These are phyloP conservation scores for Cherax quadricarinatus DNA, from an alignment of 1,140 invertebrate species.

Conservation along the genomic window DNA sequence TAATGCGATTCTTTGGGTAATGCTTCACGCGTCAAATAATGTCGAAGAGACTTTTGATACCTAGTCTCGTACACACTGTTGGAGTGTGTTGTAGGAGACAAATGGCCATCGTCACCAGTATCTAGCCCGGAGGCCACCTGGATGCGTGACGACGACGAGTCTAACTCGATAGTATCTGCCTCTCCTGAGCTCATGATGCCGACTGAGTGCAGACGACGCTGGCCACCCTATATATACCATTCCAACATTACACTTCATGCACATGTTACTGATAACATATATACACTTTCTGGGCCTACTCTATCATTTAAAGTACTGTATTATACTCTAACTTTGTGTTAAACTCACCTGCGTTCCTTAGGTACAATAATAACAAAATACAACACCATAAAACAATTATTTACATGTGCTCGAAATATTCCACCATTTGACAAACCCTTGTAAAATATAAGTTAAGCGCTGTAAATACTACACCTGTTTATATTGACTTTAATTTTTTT, in stretches of 20 bases:
- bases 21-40: conserved; percentile 74
- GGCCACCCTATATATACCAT: conserved; percentile 22
- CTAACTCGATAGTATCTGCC: conserved; percentile 52
- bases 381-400: no score
- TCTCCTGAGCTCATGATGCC: conserved; percentile 36
- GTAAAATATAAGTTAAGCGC: no score
- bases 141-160: conserved; percentile 37
- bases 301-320: background rate
- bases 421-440: no score
- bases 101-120: conserved; percentile 26
- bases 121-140: conserved; percentile 51
- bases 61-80: conserved; percentile 71
- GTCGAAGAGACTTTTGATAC: conserved; percentile 73
- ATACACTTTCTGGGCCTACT: background rate
- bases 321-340: background rate
- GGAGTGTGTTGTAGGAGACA: conserved; percentile 55
- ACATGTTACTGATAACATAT: no score
- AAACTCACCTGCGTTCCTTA: no score
- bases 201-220: conserved; percentile 52
- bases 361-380: no score
- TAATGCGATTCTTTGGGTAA: conserved; percentile 73
- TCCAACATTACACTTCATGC: conserved; percentile 8
- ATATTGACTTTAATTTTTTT: no score
- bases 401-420: no score
- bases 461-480: no score